A percentile compares a stretch with the other conserved stretches of the same genome.
Conservation (phyloP, 2,888 invertebrate genomes). For the Hofmannophila pseudospretella region DNA sequence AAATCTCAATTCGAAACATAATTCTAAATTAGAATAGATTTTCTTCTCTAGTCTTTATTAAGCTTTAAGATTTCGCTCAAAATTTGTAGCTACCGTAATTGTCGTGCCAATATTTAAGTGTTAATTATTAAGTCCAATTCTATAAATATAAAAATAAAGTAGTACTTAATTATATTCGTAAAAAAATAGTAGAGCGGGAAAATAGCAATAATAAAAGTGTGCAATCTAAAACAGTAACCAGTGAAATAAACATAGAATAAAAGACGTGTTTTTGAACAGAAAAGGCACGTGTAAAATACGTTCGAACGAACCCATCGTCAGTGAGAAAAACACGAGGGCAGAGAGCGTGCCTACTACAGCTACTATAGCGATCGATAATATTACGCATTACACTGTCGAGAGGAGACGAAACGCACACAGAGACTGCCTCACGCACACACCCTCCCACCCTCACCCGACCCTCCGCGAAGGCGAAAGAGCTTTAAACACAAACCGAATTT, state of each 20-base stretch:
- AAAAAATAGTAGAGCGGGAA: slow-evolving; percentile 7
- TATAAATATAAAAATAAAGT: background rate
- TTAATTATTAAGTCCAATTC: background rate
- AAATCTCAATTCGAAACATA: slow-evolving; percentile 16
- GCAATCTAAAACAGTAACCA: background rate
- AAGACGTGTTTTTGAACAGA: background rate
- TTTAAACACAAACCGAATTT: slow-evolving; percentile 75
- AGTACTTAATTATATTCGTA: background rate
- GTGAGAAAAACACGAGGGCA: slow-evolving; percentile 50
- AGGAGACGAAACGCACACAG: slow-evolving; percentile 41
- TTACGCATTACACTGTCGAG: slow-evolving; percentile 69
- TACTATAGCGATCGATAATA: slow-evolving; percentile 76
- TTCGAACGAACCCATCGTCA: slow-evolving; percentile 47
- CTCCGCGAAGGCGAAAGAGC: slow-evolving; percentile 57
- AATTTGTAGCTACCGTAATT: slow-evolving; percentile 17
- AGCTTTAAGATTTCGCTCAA: slow-evolving; percentile 32
- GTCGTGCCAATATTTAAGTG: slow-evolving; percentile 34
- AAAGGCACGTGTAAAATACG: slow-evolving; percentile 41
- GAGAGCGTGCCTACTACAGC: slow-evolving; percentile 51
- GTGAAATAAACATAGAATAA: slow-evolving; percentile 16
- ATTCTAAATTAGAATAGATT: slow-evolving; percentile 25
- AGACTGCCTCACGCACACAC: slow-evolving; percentile 43
- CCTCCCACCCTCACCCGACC: slow-evolving; percentile 34
- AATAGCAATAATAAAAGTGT: background rate
- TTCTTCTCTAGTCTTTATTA: slow-evolving; percentile 14